Evolutionary conservation across 2,797 vertebrate species (phyloP).

Genomic region (Thunnus albacares): DNA sequence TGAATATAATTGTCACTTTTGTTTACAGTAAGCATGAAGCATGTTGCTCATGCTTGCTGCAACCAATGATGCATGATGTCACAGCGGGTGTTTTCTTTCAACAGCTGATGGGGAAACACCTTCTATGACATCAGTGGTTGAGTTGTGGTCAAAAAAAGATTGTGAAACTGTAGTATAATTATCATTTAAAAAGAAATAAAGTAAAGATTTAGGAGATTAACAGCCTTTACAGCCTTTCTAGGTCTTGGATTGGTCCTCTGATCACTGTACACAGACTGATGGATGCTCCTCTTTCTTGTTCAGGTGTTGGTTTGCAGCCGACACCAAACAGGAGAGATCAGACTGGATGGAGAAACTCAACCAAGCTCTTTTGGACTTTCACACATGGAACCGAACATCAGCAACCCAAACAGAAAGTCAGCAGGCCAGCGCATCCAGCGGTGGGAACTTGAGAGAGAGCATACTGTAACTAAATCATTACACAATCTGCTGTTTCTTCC

Average conservation of each 20-base stretch:
- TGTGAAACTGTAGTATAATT: neutral
- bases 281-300: neutral
- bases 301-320: slow-evolving; percentile 89
- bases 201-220: neutral
- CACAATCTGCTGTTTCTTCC: neutral
- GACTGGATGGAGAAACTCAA: slow-evolving; percentile 88
- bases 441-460: slow-evolving; percentile 79
- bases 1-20: neutral
- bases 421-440: slow-evolving; percentile 22
- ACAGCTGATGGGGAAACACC: slow-evolving; percentile 29
- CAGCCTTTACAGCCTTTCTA: neutral
- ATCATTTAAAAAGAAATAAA: neutral
- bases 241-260: neutral
- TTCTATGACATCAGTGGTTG: slow-evolving; percentile 26
- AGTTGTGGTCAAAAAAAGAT: neutral
- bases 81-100: slow-evolving; percentile 20
- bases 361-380: slow-evolving; percentile 85
- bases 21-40: slow-evolving; percentile 12
- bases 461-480: slow-evolving; percentile 66
- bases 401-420: slow-evolving; percentile 18
- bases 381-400: slow-evolving; percentile 80
- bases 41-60: slow-evolving; percentile 4
- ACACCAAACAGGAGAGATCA: slow-evolving; percentile 83
- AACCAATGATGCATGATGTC: slow-evolving; percentile 26
- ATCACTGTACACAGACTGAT: neutral